Base-by-base conservation (phyloP, 2,797 vertebrate genomes). In the Enteromius fasciolatus region DNA sequence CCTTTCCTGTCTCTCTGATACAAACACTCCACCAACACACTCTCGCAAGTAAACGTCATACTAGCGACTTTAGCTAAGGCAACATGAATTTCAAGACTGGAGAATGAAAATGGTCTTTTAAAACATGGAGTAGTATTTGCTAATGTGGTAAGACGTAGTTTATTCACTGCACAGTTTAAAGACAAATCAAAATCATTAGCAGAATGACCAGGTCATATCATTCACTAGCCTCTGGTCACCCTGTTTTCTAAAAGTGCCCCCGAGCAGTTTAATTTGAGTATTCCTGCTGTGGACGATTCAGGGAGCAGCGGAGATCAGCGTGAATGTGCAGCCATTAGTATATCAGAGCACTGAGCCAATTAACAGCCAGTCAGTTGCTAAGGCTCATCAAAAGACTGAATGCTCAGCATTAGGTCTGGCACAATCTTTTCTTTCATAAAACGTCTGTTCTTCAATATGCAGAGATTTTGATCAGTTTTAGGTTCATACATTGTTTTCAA, bases 311-410 rank as follows among this genome's bases (percentile, higher is more conserved):
- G 15, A 64, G 44, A 52, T 50, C 46, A 52, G 78, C 46, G 3
- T 81, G 61, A 78, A 59, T 61, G 74, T 61, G 50, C 66, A 73
- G 78, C 75, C 57, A 85, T 85, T 85, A 85, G 75, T 63, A 85
- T 79, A 69, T 77, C 41, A 64, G 74, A 79, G 76, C 80, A 48
- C 61, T 74, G 41, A 66, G 61, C 57, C 74, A 86, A 73, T 83
- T 82, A 83, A 70, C 50, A 78, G 14, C 77, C 52, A 50, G 76
- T 48, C 57, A 39, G 64, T 31, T 82, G 57, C 44, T 39, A 81
- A 18, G 31, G 76, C 46, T 78, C n/a, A 78, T 78, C 31, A 54
- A 68, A 76, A 78, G 14, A 23, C 28, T 78, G 15, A 39, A 54
- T 78, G 48, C 46, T 54, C 31, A 39, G 18, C 28, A 39, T 68